Conservation (phyloP, 2,888 invertebrate species). For the Cryptus viduatorius region DNA sequence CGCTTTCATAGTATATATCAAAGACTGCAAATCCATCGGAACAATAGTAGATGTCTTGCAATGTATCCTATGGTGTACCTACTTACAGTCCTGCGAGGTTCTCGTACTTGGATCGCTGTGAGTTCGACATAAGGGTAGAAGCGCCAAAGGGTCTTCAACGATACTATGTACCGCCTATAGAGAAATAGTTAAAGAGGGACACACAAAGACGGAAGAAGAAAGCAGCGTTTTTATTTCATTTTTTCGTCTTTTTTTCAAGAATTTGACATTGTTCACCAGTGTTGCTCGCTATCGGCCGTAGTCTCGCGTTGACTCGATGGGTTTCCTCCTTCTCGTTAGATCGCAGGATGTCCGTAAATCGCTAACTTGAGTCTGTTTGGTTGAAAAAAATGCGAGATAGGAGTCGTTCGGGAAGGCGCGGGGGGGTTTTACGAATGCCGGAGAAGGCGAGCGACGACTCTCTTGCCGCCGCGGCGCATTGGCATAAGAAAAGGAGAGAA, state of each 20-base stretch:
- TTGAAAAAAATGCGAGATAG: conserved; percentile 17
- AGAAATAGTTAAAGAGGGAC: conserved; percentile 15
- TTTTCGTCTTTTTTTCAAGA: conserved; percentile 38
- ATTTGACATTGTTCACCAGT: conserved; percentile 66
- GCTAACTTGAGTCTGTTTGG: conserved; percentile 39
- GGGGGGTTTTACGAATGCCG: conserved; percentile 17
- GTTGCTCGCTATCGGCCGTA: conserved; percentile 19
- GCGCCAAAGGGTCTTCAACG: conserved; percentile 37
- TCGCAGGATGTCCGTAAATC: conserved; percentile 65
- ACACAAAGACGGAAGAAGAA: conserved; percentile 35
- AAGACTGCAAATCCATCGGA: no score
- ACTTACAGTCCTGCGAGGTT: not conserved
- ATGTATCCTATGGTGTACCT: no score
- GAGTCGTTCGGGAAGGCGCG: not conserved
- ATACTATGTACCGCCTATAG: conserved; percentile 3
- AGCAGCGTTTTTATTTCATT: conserved; percentile 16
- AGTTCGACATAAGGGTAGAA: conserved; percentile 60
- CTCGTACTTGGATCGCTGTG: not conserved
- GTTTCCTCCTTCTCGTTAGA: conserved; percentile 64
- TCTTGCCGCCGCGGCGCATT: conserved; percentile 21
- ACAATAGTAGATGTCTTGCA: no score
- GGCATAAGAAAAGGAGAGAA: conserved; percentile 45
- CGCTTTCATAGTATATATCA: no score
- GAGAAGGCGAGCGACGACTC: conserved; percentile 33
- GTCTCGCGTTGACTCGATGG: conserved; percentile 2